phyloP scores from a whole-genome alignment of 1,140 invertebrate species.

The Colletes gigas region DNA sequence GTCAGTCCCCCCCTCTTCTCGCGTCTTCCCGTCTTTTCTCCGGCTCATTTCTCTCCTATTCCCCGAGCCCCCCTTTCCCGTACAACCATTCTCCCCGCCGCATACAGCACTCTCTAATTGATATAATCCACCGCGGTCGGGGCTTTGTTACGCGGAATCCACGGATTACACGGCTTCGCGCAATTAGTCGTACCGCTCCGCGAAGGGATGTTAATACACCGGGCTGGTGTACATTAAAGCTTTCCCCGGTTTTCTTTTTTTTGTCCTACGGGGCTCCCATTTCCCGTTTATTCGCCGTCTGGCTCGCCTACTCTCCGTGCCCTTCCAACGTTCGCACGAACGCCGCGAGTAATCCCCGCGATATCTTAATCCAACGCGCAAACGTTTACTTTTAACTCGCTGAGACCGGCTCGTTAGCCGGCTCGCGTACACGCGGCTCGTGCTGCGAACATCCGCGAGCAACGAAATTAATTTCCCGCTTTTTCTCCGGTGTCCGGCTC shows the following conservation, averaged over 20 bases:
- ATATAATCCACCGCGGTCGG: slow-evolving; percentile 61
- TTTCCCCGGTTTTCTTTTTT: slow-evolving; percentile 17
- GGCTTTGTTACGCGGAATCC: slow-evolving; percentile 59
- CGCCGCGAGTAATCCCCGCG: slow-evolving; percentile 45
- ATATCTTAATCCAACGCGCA: slow-evolving; percentile 62
- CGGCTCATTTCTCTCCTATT: slow-evolving; percentile 35
- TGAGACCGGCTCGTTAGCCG: slow-evolving; percentile 44
- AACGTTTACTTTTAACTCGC: slow-evolving; percentile 53
- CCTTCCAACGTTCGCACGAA: slow-evolving; percentile 46
- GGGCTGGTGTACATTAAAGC: slow-evolving; percentile 35
- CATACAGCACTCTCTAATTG: slow-evolving; percentile 50
- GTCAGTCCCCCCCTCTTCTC: not conserved
- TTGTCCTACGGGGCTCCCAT: not conserved
- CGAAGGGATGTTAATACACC: slow-evolving; percentile 57
- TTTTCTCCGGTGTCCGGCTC: slow-evolving; percentile 35
- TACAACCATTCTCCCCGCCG: slow-evolving; percentile 12
- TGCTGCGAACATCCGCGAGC: slow-evolving; percentile 46
- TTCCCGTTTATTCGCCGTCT: not conserved
- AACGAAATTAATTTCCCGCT: slow-evolving; percentile 55
- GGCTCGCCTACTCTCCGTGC: slow-evolving; percentile 19
- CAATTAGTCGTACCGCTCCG: slow-evolving; percentile 57
- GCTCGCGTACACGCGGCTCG: slow-evolving; percentile 34
- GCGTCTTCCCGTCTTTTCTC: slow-evolving; percentile 23
- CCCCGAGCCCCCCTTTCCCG: slow-evolving; percentile 15
- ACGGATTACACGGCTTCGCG: slow-evolving; percentile 59